These are phyloP conservation scores for Phyllotreta cruciferae DNA, from an alignment of 2,888 invertebrate genomes.

Conservation along the genomic window DNA sequence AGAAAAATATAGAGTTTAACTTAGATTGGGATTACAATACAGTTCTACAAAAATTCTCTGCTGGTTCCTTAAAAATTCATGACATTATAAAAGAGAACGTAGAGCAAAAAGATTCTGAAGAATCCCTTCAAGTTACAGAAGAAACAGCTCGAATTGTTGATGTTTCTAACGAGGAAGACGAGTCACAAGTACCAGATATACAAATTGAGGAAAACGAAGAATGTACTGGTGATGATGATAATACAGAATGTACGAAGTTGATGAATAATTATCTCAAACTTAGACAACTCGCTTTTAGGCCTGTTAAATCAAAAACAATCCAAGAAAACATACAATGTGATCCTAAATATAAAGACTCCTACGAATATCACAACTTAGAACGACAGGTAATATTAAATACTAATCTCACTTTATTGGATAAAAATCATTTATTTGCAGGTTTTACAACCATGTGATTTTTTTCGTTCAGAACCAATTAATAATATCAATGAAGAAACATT, in stretches of 20 bases:
- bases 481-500: conserved; percentile 45
- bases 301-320: conserved; percentile 42
- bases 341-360: conserved; percentile 41
- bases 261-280: conserved; percentile 48
- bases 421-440: conserved; percentile 37
- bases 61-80: conserved; percentile 50
- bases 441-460: conserved; percentile 45
- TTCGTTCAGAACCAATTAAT: conserved; percentile 37
- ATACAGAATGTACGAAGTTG: conserved; percentile 28
- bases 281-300: conserved; percentile 47
- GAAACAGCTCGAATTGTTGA: conserved; percentile 7
- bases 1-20: conserved; percentile 48
- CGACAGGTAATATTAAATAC: conserved; percentile 39
- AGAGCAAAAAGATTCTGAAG: conserved; percentile 24
- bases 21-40: conserved; percentile 51
- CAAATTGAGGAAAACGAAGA: conserved; percentile 12
- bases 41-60: conserved; percentile 52
- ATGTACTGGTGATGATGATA: conserved; percentile 19
- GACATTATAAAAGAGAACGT: conserved; percentile 41
- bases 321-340: conserved; percentile 44
- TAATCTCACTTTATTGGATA: conserved; percentile 4
- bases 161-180: conserved; percentile 21
- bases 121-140: conserved; percentile 8
- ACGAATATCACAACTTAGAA: conserved; percentile 49
- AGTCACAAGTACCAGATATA: conserved; percentile 11